Base-by-base conservation (phyloP, 2,888 invertebrate genomes). In the Yponomeuta malinellus region DNA sequence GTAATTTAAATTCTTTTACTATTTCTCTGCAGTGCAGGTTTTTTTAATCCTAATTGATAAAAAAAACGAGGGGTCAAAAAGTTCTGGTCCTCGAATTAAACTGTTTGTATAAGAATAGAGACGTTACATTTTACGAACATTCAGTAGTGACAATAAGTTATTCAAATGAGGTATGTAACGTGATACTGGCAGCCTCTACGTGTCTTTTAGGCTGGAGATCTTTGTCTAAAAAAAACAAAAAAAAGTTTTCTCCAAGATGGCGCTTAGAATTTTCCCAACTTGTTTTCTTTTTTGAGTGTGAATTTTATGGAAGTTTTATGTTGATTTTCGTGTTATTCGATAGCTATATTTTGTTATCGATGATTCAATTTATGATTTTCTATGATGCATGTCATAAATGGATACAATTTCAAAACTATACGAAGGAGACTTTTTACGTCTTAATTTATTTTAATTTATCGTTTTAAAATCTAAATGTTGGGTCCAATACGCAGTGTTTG, bases 141-240 rank as follows among this genome's bases (percentile, higher is more conserved):
- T n/a, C 68, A 29, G 68, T 68, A 59, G 69, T 66, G 59, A 67
- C 69, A 48, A 69, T 71, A 71, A 71, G 63, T 71, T 71, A 71
- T 70, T 70, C 70, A 71, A 67, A 71, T 71, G 65, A 67, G 68
- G 8, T 43, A 67, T 48, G 71, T 67, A 71, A 71, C 70, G 12
- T 52, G 71, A 71, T 52, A 68, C 52, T 68, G 29, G 29, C 29
- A 23, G 68, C 48, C 12, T 68, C 23, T 68, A 68, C 68, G 68
- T 68, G 68, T 23, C 52, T 68, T 31, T 31, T 31, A 59, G 52
- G 10, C 10, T 52, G 23, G 12, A 68, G 68, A 68, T 68, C 68
- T 68, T 68, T 68, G 68, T 68, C 68, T 66, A 23, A 10, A 23
- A 64, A 59, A 52, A 52, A 23, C 23, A 2, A 59, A 59, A 59